Evolutionary conservation across 2,888 invertebrate species (phyloP), one percentile per base, ranked within the genome.

Genomic region (Chironomus riparius): DNA sequence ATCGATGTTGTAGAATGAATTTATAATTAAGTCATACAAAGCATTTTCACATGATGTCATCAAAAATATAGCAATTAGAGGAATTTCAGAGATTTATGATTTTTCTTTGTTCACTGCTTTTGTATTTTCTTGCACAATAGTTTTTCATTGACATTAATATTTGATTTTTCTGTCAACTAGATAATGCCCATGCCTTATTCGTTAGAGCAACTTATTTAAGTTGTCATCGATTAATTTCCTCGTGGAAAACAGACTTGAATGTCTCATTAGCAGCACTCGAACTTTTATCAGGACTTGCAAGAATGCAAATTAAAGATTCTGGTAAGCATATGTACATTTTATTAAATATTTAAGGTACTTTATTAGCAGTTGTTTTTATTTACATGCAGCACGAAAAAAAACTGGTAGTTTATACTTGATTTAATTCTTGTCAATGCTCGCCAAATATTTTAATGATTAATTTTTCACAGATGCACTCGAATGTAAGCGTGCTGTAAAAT

Each of bases 191-290:
- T 82, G 95, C 95, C 2, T 84, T 98, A 78, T 97, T 97, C 81
- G 94, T 96, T 0, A 89, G 95, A 77, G 94, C 97, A 6, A 95
- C 96, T 0, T 95, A 96, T 81, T 87, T 97, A 80, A 96, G 97
- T 50, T 98, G 97, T 81, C 97, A 97, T 84, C 91, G 96, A 22
- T 87, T 98, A 77, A 97, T 97, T 81, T 95, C 96, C 0, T 93
- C 95, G 0, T 98, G 97, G 97, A 97, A 96, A 85, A 92, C 93
- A 0, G 97, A 98, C 84, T 86, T 97, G 77, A 96, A 95, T 82
- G 93, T 97, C 56, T 97, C 97, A 0, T 85, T 98, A 76, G 97
- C 97, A 0, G 97, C 97, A 0, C 85, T 98, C 78, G 98, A 98
- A 83, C 87, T 97, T 75, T 86, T 98, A 0, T 92, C 94, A 5